Evolutionary conservation across 2,888 invertebrate genomes (phyloP).

Genomic region (Serripes groenlandicus): DNA sequence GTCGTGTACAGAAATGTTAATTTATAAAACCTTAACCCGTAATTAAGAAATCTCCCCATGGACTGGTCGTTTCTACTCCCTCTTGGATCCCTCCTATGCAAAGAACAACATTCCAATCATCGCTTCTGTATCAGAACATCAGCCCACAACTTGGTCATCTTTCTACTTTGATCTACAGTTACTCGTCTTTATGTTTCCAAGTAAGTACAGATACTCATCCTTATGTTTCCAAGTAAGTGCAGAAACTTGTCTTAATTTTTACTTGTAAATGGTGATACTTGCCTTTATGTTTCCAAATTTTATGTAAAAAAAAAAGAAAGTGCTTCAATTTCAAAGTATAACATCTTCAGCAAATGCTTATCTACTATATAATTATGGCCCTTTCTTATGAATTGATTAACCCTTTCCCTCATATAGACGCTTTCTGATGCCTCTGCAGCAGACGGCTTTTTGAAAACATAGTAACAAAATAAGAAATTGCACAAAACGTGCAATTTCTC

Average conservation of each 20-base stretch:
- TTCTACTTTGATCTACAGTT: slow-evolving; percentile 99
- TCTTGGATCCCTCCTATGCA: slow-evolving; percentile 98
- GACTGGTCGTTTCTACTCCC: slow-evolving; percentile 98
- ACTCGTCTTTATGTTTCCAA: slow-evolving; percentile 96
- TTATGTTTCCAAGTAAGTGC: slow-evolving; percentile 91
- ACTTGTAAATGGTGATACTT: slow-evolving; percentile 89
- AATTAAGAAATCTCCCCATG: slow-evolving; percentile 96
- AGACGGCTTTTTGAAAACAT: no score
- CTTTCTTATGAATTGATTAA: no score
- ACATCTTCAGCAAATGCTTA: no score
- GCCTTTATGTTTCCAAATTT: slow-evolving; percentile 98
- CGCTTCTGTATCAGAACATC: slow-evolving; percentile 98
- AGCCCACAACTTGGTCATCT: slow-evolving; percentile 99
- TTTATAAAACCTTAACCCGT: slow-evolving; percentile 70
- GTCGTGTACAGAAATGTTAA: no score
- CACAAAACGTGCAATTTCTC: no score
- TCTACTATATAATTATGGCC: no score
- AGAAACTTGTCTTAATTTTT: slow-evolving; percentile 96
- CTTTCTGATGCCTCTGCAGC: no score
- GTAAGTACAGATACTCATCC: slow-evolving; percentile 91
- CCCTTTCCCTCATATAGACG: no score
- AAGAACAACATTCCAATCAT: slow-evolving; percentile 99
- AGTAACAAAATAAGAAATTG: no score
- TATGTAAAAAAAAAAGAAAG: no score
- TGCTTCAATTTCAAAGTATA: no score